Conservation (phyloP, 2,888 invertebrate genomes). For the Erebia epiphron region DNA sequence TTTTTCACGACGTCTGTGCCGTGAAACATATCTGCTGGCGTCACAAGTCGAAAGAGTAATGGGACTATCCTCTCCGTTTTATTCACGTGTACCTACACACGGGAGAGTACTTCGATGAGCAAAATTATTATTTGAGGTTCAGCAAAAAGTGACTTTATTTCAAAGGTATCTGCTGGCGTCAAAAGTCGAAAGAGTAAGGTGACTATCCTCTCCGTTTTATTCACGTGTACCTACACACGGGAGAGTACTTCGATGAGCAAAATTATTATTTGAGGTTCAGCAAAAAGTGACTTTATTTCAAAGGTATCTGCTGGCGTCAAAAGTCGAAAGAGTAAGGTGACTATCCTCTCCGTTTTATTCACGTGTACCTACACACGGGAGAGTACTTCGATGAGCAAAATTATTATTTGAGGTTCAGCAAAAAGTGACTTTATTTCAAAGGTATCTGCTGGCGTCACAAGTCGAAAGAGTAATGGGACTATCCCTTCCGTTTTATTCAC, state of each 20-base stretch:
- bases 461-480: slow-evolving; percentile 18
- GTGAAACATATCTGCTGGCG: slow-evolving; percentile 24
- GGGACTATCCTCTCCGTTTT: slow-evolving; percentile 14
- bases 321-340: slow-evolving; percentile 19
- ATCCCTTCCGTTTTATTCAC: slow-evolving; percentile 22
- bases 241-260: no score
- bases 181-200: slow-evolving; percentile 20
- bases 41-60: slow-evolving; percentile 4
- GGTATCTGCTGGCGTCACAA: neutral
- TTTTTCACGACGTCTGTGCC: slow-evolving; percentile 18
- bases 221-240: neutral
- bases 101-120: no score
- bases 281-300: no score
- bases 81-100: slow-evolving; percentile 13
- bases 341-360: slow-evolving; percentile 22
- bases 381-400: no score
- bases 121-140: no score
- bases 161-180: no score
- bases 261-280: no score
- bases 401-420: no score
- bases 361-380: neutral
- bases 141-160: no score
- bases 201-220: slow-evolving; percentile 19
- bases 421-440: no score
- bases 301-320: neutral